Percentiles rank a stretch among this genome's conserved stretches.
Evolutionary conservation across 1,140 invertebrate genomes (phyloP).

Genomic region (Calliphora vicina): DNA sequence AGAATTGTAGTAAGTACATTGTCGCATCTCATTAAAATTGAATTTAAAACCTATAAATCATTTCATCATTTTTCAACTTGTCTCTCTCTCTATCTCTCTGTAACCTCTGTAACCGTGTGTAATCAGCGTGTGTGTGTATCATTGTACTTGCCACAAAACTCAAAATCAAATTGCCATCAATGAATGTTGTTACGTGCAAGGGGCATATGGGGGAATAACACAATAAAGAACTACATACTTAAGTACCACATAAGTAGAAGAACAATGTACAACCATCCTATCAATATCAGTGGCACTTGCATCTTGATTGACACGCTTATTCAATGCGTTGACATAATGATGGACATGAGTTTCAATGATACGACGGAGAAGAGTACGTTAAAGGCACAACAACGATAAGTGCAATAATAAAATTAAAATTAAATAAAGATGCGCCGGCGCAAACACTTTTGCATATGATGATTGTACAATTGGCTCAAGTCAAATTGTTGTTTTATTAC

Average conservation of each 20-base stretch:
- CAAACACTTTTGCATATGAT: slow-evolving; percentile 23
- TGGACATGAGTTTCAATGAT: slow-evolving; percentile 50
- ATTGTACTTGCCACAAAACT: neutral
- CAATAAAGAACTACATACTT: neutral
- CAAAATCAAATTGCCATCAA: neutral
- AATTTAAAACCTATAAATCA: slow-evolving; percentile 26
- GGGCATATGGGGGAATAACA: no score
- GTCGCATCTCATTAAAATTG: slow-evolving; percentile 35
- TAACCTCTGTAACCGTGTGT: neutral
- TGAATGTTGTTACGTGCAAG: no score
- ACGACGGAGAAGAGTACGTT: neutral
- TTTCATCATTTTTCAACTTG: slow-evolving; percentile 5
- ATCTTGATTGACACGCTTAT: slow-evolving; percentile 63
- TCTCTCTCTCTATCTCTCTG: neutral
- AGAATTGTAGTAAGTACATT: neutral
- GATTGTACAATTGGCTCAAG: neutral
- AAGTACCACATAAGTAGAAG: neutral
- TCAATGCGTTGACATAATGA: slow-evolving; percentile 63
- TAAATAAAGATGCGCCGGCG: slow-evolving; percentile 16
- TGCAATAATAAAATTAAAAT: slow-evolving; percentile 32
- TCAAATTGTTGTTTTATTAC: neutral
- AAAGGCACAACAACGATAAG: neutral
- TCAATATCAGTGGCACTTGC: slow-evolving; percentile 56
- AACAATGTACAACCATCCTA: slow-evolving; percentile 5
- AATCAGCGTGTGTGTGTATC: neutral